Evolutionary conservation across 1,140 invertebrate genomes (phyloP), one percentile per base, ranked within the genome.

Genomic region (Cotesia typhae): DNA sequence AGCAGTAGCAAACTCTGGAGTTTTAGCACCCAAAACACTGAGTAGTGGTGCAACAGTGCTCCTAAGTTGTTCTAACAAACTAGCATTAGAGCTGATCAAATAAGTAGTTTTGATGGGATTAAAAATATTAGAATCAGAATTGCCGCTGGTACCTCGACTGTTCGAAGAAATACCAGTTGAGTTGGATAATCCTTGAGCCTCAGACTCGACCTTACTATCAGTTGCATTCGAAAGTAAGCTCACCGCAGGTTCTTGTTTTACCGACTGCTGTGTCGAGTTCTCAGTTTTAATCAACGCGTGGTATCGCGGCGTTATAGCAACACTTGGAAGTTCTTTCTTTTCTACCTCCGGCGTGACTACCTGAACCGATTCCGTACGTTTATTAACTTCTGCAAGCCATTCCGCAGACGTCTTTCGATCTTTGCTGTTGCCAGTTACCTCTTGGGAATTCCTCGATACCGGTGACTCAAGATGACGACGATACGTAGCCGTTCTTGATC

Each of bases 21-120:
- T 83, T 70, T 79, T 84, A n/a, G 80, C 77, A 12, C 81, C 84
- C 4, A 86, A 70, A 0, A 80, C 81, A 70, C 76, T 81, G 4
- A 86, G 77, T 28, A 87, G 75, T 20, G 86, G 86, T 35, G 86
- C 85, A 5, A 87, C 86, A 2, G 86, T 87, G 60, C 85, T 86
- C 10, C 84, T 76, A 1, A 87, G 73, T 63, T 86, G 82, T 69
- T 87, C 83, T 17, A 87, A 5, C 9, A 86, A 71, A 20, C 79
- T 81, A 12, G 47, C 75, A n/a, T 85, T 87, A 10, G 78, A 78
- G 20, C 67, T 80, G 5, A 74, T 77, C 7, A 86, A 65, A 47
- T 81, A 75, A 4, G 81, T 78, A 38, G 78, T 82, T 38, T 76
- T 82, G 0, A 81, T 69, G 0, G 86, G 85, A 76, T 77, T 87